These are phyloP conservation scores for Hylyphantes graminicola DNA, from an alignment of 1,140 invertebrate genomes.

Conservation along the genomic window DNA sequence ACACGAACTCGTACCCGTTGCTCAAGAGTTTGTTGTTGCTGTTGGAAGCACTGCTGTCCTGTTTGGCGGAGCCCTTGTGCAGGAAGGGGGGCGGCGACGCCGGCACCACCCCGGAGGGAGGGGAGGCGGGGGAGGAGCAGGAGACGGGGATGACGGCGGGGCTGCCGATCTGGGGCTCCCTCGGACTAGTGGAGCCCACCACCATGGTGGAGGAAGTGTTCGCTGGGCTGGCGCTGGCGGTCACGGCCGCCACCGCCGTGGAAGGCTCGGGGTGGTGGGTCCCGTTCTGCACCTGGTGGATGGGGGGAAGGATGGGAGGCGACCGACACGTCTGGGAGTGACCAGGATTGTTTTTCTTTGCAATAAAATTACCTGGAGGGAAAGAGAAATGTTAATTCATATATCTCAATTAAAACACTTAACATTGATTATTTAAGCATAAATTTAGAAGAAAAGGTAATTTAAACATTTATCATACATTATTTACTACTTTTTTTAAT, in stretches of 20 bases:
- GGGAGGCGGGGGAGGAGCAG: slow-evolving; percentile 45
- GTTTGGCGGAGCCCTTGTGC: slow-evolving; percentile 15
- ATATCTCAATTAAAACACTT: not conserved
- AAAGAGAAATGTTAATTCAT: not conserved
- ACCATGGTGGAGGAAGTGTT: slow-evolving; percentile 66
- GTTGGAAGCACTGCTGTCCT: slow-evolving; percentile 40
- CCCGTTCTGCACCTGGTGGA: slow-evolving; percentile 51
- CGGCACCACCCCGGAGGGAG: slow-evolving; percentile 44
- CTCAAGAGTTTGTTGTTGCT: slow-evolving; percentile 39
- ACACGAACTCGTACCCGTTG: slow-evolving; percentile 53
- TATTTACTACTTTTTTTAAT: no score
- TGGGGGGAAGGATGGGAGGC: slow-evolving; percentile 50
- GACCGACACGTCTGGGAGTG: slow-evolving; percentile 55
- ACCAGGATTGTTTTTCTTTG: slow-evolving; percentile 59
- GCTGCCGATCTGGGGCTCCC: slow-evolving; percentile 54
- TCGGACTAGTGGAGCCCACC: slow-evolving; percentile 44
- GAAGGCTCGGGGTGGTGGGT: slow-evolving; percentile 51
- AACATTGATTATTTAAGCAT: no score
- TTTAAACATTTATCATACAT: no score
- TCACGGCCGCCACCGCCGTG: slow-evolving; percentile 47
- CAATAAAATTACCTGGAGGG: slow-evolving; percentile 49
- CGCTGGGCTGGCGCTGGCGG: slow-evolving; percentile 43
- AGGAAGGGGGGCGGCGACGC: slow-evolving; percentile 39
- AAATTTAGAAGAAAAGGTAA: no score
- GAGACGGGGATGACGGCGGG: slow-evolving; percentile 49